Evolutionary conservation across 2,113 vertebrate species (phyloP), one percentile per base, ranked within the genome.

Genomic region (Ellobius talpinus): DNA sequence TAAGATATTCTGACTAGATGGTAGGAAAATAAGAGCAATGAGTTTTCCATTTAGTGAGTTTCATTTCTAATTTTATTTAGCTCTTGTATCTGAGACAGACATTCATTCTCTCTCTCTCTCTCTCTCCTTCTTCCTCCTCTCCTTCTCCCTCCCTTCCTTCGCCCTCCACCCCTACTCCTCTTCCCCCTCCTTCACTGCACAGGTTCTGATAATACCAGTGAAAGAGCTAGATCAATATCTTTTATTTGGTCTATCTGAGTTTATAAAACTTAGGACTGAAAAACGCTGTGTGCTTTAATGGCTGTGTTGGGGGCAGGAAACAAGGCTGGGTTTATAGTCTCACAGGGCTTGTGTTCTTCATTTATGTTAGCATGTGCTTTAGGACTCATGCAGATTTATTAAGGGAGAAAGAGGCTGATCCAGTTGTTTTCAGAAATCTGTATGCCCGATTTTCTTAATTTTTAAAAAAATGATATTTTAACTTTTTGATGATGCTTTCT

Each of bases 31-130:
- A 36, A 77, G 23, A 61, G 29, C 58, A 63, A 73, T 94, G 31
- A 39, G 19, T 86, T 76, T 42, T 12, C 86, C 21, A 81, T 45
- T 90, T 85, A 42, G 26, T 68, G 52, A 91, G 12, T 90, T 95
- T 95, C 61, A 73, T 89, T 91, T 96, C 76, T 90, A 31, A 45
- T 50, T 90, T 88, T 93, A 47, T 92, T 95, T 76, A 73, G 24
- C 5, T 96, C 29, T 42, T 11, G 24, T 4, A 78, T 94, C 39
- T 9, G 26, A 96, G n/a, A 77, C 29, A 90, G 16, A 87, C 58
- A 21, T 21, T 23, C 58, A 21, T 11, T 78, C 33, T 17, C 79
- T 33, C 65, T 13, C 29, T 33, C 29, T 5, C 29, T 33, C 65
- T 5, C 29, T 33, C 65, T 13, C 10, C 31, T 10, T 13, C 5